These are phyloP conservation scores for Eubasilissa splendida DNA, from an alignment of 2,888 invertebrate genomes.

Conservation along the genomic window DNA sequence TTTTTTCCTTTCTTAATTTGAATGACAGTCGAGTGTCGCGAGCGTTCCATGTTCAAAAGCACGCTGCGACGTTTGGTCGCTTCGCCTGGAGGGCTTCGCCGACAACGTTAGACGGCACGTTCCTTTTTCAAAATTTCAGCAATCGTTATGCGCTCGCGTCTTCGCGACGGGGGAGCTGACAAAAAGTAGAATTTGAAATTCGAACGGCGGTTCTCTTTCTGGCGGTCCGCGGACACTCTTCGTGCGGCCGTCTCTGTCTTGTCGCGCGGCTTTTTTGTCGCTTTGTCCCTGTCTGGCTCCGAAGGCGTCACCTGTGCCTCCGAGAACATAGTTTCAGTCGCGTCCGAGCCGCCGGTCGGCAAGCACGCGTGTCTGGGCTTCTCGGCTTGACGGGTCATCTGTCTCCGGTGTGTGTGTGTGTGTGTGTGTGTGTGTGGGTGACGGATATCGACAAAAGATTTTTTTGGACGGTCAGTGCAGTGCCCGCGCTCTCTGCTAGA, in stretches of 20 bases:
- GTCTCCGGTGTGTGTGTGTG: constrained; percentile 16
- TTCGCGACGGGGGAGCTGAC: background rate
- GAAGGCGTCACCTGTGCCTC: constrained; percentile 51
- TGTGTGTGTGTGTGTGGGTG: background rate
- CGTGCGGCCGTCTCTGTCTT: constrained; percentile 47
- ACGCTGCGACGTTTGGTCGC: no score
- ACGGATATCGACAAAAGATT: constrained; percentile 35
- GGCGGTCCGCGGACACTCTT: constrained; percentile 44
- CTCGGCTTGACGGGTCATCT: background rate
- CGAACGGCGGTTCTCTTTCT: constrained; percentile 25
- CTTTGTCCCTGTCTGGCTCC: constrained; percentile 52
- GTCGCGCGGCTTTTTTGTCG: constrained; percentile 51
- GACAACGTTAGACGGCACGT: background rate
- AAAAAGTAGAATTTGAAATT: background rate
- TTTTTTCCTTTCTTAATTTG: background rate
- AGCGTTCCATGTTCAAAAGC: no score
- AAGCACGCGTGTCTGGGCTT: constrained; percentile 74
- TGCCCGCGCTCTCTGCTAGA: constrained; percentile 43
- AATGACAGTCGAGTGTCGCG: no score
- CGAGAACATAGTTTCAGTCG: constrained; percentile 48
- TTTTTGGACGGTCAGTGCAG: constrained; percentile 40
- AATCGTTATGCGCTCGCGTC: background rate
- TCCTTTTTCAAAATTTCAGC: no score
- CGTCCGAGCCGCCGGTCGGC: constrained; percentile 72
- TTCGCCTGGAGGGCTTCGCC: no score